These are phyloP conservation scores for Tragelaphus imberbis DNA, from an alignment of 2,113 vertebrate species.

Conservation along the genomic window DNA sequence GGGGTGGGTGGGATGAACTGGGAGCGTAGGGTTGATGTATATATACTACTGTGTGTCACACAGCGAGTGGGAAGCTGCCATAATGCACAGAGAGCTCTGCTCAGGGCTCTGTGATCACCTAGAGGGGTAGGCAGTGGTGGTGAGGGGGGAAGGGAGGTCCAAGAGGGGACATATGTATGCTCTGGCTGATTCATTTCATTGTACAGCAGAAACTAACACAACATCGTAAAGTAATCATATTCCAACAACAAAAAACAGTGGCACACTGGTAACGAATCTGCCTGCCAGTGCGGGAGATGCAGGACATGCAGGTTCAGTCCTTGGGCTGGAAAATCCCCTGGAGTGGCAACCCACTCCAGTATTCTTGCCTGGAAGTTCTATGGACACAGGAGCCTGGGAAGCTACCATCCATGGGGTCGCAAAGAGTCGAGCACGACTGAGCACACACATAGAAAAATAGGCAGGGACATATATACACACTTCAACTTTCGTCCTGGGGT, in stretches of 20 bases:
- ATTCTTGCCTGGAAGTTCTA: neutral
- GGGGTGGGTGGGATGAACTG: neutral
- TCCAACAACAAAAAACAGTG: neutral
- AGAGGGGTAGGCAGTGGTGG: accelerated
- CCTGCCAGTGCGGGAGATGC: neutral
- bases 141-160: neutral
- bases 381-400: neutral
- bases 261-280: neutral
- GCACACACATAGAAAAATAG: neutral
- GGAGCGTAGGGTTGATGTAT: neutral
- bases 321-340: neutral
- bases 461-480: neutral
- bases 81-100: neutral
- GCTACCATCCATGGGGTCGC: neutral
- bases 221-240: neutral
- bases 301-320: neutral
- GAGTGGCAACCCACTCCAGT: neutral
- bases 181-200: neutral
- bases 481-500: neutral
- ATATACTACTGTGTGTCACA: neutral
- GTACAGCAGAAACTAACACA: neutral
- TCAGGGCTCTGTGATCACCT: neutral
- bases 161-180: neutral
- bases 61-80: neutral
- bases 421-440: neutral